These are phyloP conservation scores for Cephus pulcher DNA, from an alignment of 2,888 invertebrate species.

Conservation along the genomic window DNA sequence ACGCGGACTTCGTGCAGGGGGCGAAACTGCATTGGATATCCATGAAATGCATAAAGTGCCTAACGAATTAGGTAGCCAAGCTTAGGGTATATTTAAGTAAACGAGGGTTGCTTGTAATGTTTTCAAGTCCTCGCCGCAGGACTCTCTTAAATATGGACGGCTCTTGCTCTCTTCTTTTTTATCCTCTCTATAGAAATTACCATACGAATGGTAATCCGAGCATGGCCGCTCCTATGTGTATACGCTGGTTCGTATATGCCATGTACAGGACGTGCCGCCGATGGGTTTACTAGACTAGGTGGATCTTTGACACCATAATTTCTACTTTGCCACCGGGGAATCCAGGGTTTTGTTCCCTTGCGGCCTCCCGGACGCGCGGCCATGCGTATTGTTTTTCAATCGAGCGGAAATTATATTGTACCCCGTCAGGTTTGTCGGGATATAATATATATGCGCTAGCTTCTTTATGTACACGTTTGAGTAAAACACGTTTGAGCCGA, in stretches of 20 bases:
- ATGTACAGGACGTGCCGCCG: neutral
- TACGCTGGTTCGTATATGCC: neutral
- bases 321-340: neutral
- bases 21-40: neutral
- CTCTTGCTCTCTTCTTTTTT: neutral
- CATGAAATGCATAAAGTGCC: neutral
- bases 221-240: neutral
- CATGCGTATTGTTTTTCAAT: slow-evolving; percentile 1
- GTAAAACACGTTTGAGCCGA: neutral
- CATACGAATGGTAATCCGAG: slow-evolving; percentile 4
- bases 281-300: neutral
- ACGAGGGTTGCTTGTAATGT: neutral
- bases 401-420: neutral
- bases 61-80: neutral
- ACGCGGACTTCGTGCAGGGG: neutral
- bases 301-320: slow-evolving; percentile 4
- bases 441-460: neutral
- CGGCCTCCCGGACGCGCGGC: neutral
- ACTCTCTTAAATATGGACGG: neutral
- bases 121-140: slow-evolving; percentile 1
- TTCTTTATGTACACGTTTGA: too few relatives aligned
- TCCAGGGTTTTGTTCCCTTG: neutral
- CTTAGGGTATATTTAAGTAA: neutral
- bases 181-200: neutral
- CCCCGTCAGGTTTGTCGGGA: neutral